Percentiles rank a stretch among this genome's conserved stretches.
Conservation (phyloP, 53 echinoderm and acorn worm genomes). For the Mesocentrotus franciscanus region DNA sequence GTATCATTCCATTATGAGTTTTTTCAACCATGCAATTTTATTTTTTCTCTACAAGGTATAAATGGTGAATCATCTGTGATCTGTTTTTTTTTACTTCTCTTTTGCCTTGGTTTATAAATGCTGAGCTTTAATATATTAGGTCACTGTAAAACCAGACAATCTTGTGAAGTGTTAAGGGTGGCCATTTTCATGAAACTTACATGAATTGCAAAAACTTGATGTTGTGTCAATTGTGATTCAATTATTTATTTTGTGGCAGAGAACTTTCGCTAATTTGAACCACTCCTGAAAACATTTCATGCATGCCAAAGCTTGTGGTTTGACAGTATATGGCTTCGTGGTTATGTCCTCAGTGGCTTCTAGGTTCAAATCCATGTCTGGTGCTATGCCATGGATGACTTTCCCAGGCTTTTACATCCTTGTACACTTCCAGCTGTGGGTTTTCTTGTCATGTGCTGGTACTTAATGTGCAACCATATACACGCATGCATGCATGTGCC, state of each 20-base stretch:
- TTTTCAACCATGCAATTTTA: neutral
- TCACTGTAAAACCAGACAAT: too few relatives aligned
- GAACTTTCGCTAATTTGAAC: too few relatives aligned
- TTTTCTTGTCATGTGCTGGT: neutral
- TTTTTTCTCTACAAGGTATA: neutral
- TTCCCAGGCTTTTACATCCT: neutral
- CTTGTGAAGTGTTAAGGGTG: too few relatives aligned
- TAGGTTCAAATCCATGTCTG: conserved; percentile 14
- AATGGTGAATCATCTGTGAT: neutral
- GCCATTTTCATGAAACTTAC: neutral
- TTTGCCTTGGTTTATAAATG: neutral
- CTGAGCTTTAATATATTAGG: too few relatives aligned
- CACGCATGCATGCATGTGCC: too few relatives aligned
- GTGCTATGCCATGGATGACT: neutral
- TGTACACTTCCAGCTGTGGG: neutral
- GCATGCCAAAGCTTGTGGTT: too few relatives aligned
- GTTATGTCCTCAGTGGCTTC: neutral
- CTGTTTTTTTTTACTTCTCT: neutral
- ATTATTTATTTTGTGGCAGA: too few relatives aligned
- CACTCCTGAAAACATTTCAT: too few relatives aligned
- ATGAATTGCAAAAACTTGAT: too few relatives aligned
- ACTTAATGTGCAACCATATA: too few relatives aligned
- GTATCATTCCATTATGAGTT: conserved; percentile 4
- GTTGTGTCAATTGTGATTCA: too few relatives aligned
- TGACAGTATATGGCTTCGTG: neutral